Percentiles rank a stretch among this genome's conserved stretches.
Evolutionary conservation across 2,888 invertebrate species (phyloP).

Genomic region (Acheta domesticus): DNA sequence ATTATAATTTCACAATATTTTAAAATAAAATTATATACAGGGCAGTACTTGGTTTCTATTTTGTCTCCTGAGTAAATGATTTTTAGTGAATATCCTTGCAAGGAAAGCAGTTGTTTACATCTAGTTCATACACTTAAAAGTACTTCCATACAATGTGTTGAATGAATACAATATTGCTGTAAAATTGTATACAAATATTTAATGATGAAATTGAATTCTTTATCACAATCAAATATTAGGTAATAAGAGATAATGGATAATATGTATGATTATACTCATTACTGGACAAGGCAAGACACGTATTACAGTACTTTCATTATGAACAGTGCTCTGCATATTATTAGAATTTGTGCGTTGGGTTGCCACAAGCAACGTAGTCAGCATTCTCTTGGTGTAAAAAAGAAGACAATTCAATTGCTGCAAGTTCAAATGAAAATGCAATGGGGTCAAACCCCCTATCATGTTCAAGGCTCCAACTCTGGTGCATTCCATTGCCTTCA

Average conservation of each 20-base stretch:
- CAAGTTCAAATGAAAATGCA: not conserved
- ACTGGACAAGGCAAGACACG: slow-evolving; percentile 18
- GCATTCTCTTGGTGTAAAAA: slow-evolving; percentile 3
- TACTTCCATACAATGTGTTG: not conserved
- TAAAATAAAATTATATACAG: slow-evolving; percentile 18
- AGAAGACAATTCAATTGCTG: slow-evolving; percentile 9
- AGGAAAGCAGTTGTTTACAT: not conserved
- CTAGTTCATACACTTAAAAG: not conserved
- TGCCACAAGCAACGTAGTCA: slow-evolving; percentile 6
- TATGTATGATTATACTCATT: not conserved
- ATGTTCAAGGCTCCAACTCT: slow-evolving; percentile 2
- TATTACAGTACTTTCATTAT: slow-evolving; percentile 2
- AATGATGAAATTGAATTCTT: not conserved
- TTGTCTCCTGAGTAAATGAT: slow-evolving; percentile 18
- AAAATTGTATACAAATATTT: slow-evolving; percentile 18
- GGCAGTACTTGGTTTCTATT: slow-evolving; percentile 8
- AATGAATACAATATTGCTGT: slow-evolving; percentile 1
- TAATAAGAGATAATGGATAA: not conserved
- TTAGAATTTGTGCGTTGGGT: not conserved
- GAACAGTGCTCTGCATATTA: slow-evolving; percentile 1
- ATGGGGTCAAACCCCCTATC: not conserved
- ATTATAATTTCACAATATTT: not conserved
- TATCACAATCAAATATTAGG: slow-evolving; percentile 9
- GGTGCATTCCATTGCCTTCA: not conserved
- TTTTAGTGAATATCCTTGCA: slow-evolving; percentile 6